These are phyloP conservation scores for Porites evermanni DNA, from an alignment of 92 coral and sea anemone genomes.

Conservation along the genomic window DNA sequence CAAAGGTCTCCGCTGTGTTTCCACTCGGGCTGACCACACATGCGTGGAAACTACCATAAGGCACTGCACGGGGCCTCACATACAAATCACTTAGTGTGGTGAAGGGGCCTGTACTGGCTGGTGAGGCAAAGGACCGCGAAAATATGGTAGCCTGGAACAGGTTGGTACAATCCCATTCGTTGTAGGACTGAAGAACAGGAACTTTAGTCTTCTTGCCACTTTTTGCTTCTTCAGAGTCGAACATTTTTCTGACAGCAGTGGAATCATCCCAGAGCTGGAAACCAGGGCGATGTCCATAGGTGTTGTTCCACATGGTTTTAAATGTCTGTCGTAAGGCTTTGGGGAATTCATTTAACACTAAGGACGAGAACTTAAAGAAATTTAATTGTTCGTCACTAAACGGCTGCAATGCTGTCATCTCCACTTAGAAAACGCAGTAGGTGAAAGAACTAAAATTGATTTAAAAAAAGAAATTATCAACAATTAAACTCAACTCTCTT, in stretches of 20 bases:
- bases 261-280: conserved; percentile 74
- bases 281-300: conserved; percentile 40
- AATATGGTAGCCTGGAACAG: conserved; percentile 42
- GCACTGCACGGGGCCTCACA: conserved; percentile 2
- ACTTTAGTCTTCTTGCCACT: not conserved
- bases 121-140: not conserved
- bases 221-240: conserved; percentile 1
- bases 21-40: conserved; percentile 32
- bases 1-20: conserved; percentile 41
- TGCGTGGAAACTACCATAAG: conserved; percentile 26
- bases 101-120: not conserved
- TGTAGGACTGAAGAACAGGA: conserved; percentile 12
- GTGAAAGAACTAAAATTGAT: no score
- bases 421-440: no score
- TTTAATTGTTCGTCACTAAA: no score
- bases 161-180: conserved; percentile 49
- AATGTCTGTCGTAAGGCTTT: no score
- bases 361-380: no score
- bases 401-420: no score
- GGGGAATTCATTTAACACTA: no score
- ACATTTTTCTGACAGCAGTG: conserved; percentile 45
- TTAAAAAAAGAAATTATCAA: no score
- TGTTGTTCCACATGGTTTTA: conserved; percentile 63
- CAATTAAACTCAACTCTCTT: no score
- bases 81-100: conserved; percentile 37